A percentile compares a stretch with the other conserved stretches of the same genome.
These are phyloP conservation scores for Otis tarda DNA, from an alignment of 2,113 vertebrate species.

Conservation along the genomic window DNA sequence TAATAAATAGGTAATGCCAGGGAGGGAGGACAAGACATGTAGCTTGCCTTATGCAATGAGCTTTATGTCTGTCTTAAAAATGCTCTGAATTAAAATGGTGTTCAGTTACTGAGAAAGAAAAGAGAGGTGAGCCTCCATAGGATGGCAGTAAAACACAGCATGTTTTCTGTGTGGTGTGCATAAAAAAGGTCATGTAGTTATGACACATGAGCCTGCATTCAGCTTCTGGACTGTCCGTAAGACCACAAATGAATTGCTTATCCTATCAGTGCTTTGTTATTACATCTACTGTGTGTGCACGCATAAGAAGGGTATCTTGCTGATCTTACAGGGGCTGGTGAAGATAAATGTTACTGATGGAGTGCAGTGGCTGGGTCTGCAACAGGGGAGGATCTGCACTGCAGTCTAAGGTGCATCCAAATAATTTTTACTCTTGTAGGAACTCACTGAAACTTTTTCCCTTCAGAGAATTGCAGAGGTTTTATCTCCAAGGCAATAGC, in stretches of 20 bases:
- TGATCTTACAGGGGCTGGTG: not conserved
- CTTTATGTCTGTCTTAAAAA: not conserved
- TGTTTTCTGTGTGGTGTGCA: not conserved
- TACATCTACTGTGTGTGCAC: not conserved
- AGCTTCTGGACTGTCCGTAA: not conserved
- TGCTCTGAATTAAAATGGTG: not conserved
- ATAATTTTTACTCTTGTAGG: not conserved
- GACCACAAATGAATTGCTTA: not conserved
- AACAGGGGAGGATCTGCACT: not conserved
- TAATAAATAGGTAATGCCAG: not conserved
- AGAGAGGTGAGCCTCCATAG: not conserved
- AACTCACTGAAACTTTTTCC: not conserved
- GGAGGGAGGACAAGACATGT: not conserved
- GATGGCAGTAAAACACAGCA: not conserved
- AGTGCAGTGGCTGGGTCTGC: not conserved
- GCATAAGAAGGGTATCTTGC: not conserved
- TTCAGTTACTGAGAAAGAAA: not conserved
- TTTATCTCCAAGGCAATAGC: not conserved
- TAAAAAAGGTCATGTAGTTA: not conserved
- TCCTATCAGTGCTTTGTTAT: not conserved
- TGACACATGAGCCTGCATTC: not conserved
- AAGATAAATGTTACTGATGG: not conserved
- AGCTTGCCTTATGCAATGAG: not conserved
- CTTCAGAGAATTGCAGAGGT: not conserved
- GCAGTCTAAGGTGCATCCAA: not conserved